A percentile compares a stretch with the other conserved stretches of the same genome.
Conservation (phyloP, 2,888 invertebrate species). For the Athalia cordata region DNA sequence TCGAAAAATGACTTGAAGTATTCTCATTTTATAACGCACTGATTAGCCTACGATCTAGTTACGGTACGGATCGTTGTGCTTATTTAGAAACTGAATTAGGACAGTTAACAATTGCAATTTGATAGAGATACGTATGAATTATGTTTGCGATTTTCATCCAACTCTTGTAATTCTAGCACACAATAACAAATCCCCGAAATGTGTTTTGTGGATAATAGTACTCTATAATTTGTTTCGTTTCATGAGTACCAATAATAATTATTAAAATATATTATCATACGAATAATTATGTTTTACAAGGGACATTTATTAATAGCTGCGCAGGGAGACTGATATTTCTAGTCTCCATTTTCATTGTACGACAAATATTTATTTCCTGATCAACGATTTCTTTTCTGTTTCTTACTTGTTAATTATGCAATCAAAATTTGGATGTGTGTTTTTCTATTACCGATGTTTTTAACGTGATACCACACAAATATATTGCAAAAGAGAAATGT, state of each 20-base stretch:
- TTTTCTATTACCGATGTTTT: slow-evolving; percentile 65
- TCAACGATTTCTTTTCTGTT: slow-evolving; percentile 56
- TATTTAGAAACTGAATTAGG: slow-evolving; percentile 52
- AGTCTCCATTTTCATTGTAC: slow-evolving; percentile 66
- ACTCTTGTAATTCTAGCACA: slow-evolving; percentile 54
- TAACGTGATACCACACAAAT: slow-evolving; percentile 64
- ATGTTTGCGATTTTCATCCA: slow-evolving; percentile 55
- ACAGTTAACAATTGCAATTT: slow-evolving; percentile 51
- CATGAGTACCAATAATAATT: slow-evolving; percentile 52
- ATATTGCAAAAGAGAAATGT: slow-evolving; percentile 54
- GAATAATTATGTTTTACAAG: slow-evolving; percentile 51
- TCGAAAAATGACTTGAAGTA: background rate
- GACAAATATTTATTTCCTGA: slow-evolving; percentile 69
- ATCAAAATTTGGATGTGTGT: slow-evolving; percentile 64
- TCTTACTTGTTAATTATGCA: slow-evolving; percentile 68
- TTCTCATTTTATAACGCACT: slow-evolving; percentile 39
- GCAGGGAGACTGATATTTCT: slow-evolving; percentile 65
- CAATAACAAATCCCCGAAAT: slow-evolving; percentile 16
- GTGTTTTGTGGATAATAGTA: slow-evolving; percentile 47
- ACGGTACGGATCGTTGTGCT: slow-evolving; percentile 53
- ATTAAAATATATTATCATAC: slow-evolving; percentile 53
- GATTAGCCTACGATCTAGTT: slow-evolving; percentile 50
- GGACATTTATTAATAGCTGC: slow-evolving; percentile 54
- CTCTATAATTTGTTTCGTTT: slow-evolving; percentile 54
- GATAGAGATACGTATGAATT: slow-evolving; percentile 58